Evolutionary conservation across 2,888 invertebrate genomes (phyloP), one percentile per base, ranked within the genome.

Genomic region (Epinotia ramella): DNA sequence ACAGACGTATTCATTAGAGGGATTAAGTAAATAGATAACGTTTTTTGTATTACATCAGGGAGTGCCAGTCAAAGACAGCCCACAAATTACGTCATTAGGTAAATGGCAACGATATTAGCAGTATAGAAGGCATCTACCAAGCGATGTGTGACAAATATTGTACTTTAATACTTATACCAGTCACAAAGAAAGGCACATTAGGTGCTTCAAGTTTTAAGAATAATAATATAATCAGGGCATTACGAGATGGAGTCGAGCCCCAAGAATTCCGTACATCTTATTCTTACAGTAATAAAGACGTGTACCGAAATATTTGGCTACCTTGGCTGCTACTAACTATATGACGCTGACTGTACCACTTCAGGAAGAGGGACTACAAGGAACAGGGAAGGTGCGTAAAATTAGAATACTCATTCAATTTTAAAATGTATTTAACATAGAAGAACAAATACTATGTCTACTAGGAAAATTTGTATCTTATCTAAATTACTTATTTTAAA

Each of bases 361-460:
- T 3, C 13, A 13, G 46, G n/a, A 49, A 49, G 46, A 49, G 46
- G 46, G 46, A 33, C n/a, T 16, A 13, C 12, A 12, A 9, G 53
- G 18, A n/a, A 11, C 16, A 59, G 9, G 69, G 57, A 59, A n/a
- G 1, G 16, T 9, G 40, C 9, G 20, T 18, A 18, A 20, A 53
- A 76, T 28, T 28, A 12, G 33, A 56, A 62, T 44, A 46, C 59
- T 16, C 18, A 13, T 74, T 74, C 5, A 69, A 20, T 74, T 65
- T 69, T 70, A 46, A 70, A 70, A 63, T 74, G 44, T 74, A 74
- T 7, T 74, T 46, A 74, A 76, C 71, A 76, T 72, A 72, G 56
- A 76, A 72, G 72, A 76, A 76, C 67, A 75, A 40, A 57, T 70
- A 72, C 56, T 72, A 76, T 72, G 67, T 72, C 76, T 76, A 67